These are phyloP conservation scores for Lutjanus erythropterus DNA, from an alignment of 2,113 vertebrate genomes.

Conservation along the genomic window DNA sequence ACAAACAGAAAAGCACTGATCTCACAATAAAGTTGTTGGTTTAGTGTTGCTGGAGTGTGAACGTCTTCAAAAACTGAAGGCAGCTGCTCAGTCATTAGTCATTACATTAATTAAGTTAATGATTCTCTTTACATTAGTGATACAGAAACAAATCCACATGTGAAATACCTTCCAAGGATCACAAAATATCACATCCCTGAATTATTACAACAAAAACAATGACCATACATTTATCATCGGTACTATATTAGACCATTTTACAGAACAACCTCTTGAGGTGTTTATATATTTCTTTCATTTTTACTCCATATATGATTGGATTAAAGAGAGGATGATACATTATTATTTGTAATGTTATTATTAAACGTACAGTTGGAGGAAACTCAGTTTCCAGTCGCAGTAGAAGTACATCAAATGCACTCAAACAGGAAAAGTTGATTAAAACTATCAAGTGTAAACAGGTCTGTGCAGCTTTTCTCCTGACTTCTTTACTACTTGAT, in stretches of 20 bases:
- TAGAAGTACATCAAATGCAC: constrained; percentile 8
- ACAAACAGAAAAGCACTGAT: too few relatives aligned
- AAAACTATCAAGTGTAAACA: constrained; percentile 59
- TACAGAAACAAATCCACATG: too few relatives aligned
- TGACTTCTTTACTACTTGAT: constrained; percentile 12
- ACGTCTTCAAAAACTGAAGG: too few relatives aligned
- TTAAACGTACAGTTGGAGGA: constrained; percentile 19
- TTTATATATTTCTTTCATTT: constrained; percentile 47
- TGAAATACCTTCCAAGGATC: too few relatives aligned
- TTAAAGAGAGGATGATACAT: constrained; percentile 51
- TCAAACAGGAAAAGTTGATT: constrained; percentile 21
- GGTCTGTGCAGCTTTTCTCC: constrained; percentile 55
- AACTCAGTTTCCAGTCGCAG: constrained; percentile 21
- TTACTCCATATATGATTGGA: constrained; percentile 54
- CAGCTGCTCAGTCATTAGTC: too few relatives aligned
- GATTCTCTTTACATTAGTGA: too few relatives aligned
- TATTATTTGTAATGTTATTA: constrained; percentile 42
- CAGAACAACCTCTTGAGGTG: constrained; percentile 29
- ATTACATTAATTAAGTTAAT: too few relatives aligned
- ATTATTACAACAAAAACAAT: too few relatives aligned
- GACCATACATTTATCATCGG: background rate
- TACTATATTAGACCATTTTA: background rate
- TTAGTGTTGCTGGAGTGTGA: too few relatives aligned
- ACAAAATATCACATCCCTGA: too few relatives aligned
- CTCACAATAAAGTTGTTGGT: too few relatives aligned